Evolutionary conservation across 92 coral and sea anemone species (phyloP), one percentile per base, ranked within the genome.

Genomic region (Palythoa grandis): DNA sequence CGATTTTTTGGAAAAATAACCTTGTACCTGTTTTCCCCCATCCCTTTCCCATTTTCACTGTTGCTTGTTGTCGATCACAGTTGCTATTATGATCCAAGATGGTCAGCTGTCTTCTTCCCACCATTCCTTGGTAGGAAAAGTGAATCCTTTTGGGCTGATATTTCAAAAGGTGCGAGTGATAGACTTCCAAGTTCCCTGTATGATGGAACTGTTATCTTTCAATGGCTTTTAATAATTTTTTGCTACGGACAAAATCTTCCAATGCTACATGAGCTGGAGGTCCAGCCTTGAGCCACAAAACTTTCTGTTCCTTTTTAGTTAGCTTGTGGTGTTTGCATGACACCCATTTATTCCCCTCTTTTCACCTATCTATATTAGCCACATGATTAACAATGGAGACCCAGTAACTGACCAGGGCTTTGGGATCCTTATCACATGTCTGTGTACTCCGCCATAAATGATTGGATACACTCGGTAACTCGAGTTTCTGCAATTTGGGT

Each of bases 1-100:
- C 89, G 78, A 50, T 38, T 57, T 37, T 87, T 79, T 65, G 89
- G 89, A 70, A 79, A 87, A 29, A 87, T 87, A 10, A 79, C 52
- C 2, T 87, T 87, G 87, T 57, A 57, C 65, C 65, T 84, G 73
- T 70, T 76, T 22, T 86, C 88, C 76, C 88, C 88, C 39, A 57
- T 57, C 22, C 40, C 47, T 86, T 77, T 15, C 88, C 88, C 6
- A 8, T 86, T 38, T 38, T 83, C 20, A 71, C 79, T 83, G 78
- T 71, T 83, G 87, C 89, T 77, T 78, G 82, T 52, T 75, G 86
- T 15, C 87, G 67, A 35, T 85, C 65, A n/a, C 65, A 57, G 65
- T 57, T 57, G 20, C 65, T 57, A 17, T 84, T 84, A 69, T 84
- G 88, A 52, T 84, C 88, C 37, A 84, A 15, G 24, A 86, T 75